A percentile compares a stretch with the other conserved stretches of the same genome.
These are phyloP conservation scores for Heliothis subflexa DNA, from an alignment of 1,140 invertebrate species.

Conservation along the genomic window DNA sequence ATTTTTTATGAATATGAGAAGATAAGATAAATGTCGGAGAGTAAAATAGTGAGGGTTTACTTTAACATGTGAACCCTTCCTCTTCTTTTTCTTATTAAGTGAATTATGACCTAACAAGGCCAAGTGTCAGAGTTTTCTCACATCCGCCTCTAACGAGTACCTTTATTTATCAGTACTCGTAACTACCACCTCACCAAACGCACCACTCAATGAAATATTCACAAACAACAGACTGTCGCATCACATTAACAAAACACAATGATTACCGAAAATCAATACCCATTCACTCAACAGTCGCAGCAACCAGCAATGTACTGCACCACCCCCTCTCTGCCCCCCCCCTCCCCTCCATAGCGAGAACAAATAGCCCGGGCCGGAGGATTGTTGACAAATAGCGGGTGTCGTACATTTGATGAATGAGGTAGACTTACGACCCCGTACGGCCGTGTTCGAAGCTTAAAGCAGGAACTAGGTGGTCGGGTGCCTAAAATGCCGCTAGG, in stretches of 20 bases:
- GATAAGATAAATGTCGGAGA: not conserved
- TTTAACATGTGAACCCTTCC: too few species aligned
- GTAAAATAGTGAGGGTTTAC: not conserved
- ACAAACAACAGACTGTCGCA: not conserved
- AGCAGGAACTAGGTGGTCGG: not conserved
- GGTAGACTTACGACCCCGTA: slow-evolving; percentile 24
- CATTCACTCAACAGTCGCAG: not conserved
- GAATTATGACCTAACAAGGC: too few species aligned
- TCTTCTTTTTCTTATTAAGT: too few species aligned
- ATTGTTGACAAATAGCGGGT: slow-evolving; percentile 40
- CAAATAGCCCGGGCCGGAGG: slow-evolving; percentile 17
- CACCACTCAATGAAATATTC: too few species aligned
- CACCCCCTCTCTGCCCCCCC: not conserved
- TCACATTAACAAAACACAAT: not conserved
- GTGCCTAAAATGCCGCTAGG: not conserved
- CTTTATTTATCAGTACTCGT: too few species aligned
- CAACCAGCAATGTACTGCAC: slow-evolving; percentile 11
- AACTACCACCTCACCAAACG: too few species aligned
- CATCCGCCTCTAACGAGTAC: too few species aligned
- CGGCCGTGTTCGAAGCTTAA: slow-evolving; percentile 8
- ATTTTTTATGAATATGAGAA: not conserved
- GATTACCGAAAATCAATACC: not conserved
- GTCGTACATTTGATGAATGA: slow-evolving; percentile 46
- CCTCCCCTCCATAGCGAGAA: not conserved
- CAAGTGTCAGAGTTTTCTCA: too few species aligned